Evolutionary conservation across 1,140 invertebrate species (phyloP).

Genomic region (Cotesia typhae): DNA sequence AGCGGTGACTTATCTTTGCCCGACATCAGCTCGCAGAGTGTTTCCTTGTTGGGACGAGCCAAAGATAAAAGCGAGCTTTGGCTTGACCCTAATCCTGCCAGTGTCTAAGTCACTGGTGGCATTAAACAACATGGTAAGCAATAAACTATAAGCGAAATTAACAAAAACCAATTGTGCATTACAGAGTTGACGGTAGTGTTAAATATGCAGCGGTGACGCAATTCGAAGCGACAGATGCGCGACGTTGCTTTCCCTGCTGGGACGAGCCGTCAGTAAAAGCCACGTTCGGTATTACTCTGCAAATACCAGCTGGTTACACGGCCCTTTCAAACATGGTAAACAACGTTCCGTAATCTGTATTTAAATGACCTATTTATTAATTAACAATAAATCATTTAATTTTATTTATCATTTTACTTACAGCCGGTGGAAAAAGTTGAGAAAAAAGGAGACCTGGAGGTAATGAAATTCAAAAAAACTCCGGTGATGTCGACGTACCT

Average conservation of each 20-base stretch:
- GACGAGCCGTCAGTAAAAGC: conserved; percentile 96
- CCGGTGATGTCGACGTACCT: conserved; percentile 98
- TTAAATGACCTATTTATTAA: conserved; percentile 25
- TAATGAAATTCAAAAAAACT: conserved; percentile 83
- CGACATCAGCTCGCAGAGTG: conserved; percentile 68
- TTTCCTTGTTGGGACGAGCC: conserved; percentile 78
- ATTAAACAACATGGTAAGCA: conserved; percentile 38
- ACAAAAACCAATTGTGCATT: conserved; percentile 45
- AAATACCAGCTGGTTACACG: conserved; percentile 79
- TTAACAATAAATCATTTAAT: not conserved
- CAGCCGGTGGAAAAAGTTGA: conserved; percentile 74
- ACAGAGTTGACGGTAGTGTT: conserved; percentile 76
- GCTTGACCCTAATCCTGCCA: conserved; percentile 60
- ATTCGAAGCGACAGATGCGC: conserved; percentile 92
- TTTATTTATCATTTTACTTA: conserved; percentile 27
- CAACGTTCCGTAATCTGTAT: conserved; percentile 37
- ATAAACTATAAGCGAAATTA: conserved; percentile 16
- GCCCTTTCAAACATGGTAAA: conserved; percentile 93
- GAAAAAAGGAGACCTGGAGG: conserved; percentile 64
- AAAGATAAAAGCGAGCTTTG: conserved; percentile 69
- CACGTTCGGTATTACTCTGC: conserved; percentile 90
- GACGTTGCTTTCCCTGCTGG: conserved; percentile 96
- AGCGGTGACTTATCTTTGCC: conserved; percentile 67
- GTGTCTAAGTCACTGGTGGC: conserved; percentile 22
- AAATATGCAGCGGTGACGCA: conserved; percentile 90